Percentiles rank a stretch among this genome's conserved stretches.
Conservation (phyloP, 2,888 invertebrate genomes). For the Hypsopygia costalis region DNA sequence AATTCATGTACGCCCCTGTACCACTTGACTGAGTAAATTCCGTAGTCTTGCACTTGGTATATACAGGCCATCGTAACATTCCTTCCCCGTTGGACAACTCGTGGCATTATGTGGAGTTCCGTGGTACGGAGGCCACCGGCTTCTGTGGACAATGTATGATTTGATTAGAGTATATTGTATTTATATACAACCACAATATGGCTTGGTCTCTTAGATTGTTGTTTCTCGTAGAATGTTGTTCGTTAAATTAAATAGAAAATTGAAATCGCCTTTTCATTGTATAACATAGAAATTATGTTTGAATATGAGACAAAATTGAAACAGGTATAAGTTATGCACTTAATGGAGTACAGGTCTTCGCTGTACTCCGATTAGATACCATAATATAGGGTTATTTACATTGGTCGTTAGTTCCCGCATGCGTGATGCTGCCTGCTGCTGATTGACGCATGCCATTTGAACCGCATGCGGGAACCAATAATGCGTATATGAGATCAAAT, state of each 20-base stretch:
- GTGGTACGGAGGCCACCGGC: slow-evolving; percentile 86
- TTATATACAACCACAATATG: background rate
- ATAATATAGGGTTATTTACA: no score
- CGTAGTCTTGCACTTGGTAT: slow-evolving; percentile 87
- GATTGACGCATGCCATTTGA: no score
- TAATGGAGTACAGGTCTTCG: no score
- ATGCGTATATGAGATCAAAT: no score
- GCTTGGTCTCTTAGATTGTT: background rate
- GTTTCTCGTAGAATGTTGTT: background rate
- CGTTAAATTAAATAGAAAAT: no score
- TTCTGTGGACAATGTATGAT: slow-evolving; percentile 57
- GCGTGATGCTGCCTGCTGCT: no score
- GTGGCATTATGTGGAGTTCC: slow-evolving; percentile 85
- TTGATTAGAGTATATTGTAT: slow-evolving; percentile 2
- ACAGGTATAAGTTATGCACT: no score
- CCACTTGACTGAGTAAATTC: slow-evolving; percentile 92
- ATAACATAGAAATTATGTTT: no score
- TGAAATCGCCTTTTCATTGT: background rate
- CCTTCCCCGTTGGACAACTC: slow-evolving; percentile 85
- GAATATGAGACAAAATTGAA: no score
- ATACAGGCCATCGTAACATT: slow-evolving; percentile 87
- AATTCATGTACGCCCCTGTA: slow-evolving; percentile 91
- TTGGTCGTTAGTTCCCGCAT: no score
- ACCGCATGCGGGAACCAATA: no score
- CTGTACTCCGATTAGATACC: no score